Base-by-base conservation (phyloP, 1,140 invertebrate species). In the Rhagoletis pomonella region DNA sequence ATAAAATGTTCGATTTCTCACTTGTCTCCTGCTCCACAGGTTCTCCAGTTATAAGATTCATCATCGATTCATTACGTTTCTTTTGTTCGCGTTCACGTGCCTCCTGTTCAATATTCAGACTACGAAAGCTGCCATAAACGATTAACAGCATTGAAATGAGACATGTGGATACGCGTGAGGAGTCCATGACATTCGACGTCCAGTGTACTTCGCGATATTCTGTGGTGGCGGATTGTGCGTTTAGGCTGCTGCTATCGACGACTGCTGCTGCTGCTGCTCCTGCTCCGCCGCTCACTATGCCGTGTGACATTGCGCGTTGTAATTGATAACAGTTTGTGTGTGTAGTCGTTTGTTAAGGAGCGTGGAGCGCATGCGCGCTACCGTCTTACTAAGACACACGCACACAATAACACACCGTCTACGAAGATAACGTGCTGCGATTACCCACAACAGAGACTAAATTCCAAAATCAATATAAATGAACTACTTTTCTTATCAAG, bases 141-240 rank as follows among this genome's bases (percentile, higher is more conserved):
- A 99, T 99, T 67, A 99, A 95, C 89, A 99, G 95, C 94, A 99
- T 99, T 87, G 98, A 99, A 93, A 99, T 99, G 89, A 99, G 95
- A 94, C 99, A 99, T 89, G 98, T 99, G 73, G 98, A 99, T 73
- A 99, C 97, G 90, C 98, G 95, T n/a, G 88, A 93, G 65, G 98
- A 99, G 95, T 99, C 98, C 96, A 99, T 98, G 91, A 99, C 97
- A 89, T 90, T 92, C 90, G 97, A 97, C 81, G 97, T 97, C 97
- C 97, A 96, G 90, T 96, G 95, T 90, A 96, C 95, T 92, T 96
- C 95, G 89, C 94, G 90, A 88, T 92, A 92, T 88, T 92, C 91
- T 81, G 64, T 73, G 62, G 58, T 67, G 44, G 60, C 86, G 14
- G 50, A 65, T 29, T 87, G 86, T 77, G 86, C 42, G 67, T 87